Evolutionary conservation across 2,113 vertebrate species (phyloP), one percentile per base, ranked within the genome.

Genomic region (Cavia aperea): DNA sequence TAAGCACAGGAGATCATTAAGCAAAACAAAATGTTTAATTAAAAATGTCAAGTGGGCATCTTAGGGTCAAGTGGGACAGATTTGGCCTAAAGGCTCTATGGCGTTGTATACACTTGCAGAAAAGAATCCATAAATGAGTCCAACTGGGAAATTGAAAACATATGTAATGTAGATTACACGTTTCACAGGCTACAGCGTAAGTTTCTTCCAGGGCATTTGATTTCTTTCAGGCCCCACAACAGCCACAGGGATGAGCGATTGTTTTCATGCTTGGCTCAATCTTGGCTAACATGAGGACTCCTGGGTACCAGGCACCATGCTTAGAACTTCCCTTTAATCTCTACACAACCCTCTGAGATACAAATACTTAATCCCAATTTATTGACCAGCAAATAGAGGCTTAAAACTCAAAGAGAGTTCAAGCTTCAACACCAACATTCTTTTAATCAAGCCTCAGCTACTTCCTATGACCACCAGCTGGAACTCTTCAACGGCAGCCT

Each of bases 11-110:
- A 81, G 78, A 90, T 89, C 90, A 89, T 94, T 94, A 91, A 88
- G 62, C 81, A 66, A 95, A 95, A 93, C 91, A 96, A 94, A 81
- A 92, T 23, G 43, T 49, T 93, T 92, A 65, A 94, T 93, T 93
- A 93, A 81, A 93, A 96, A 94, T 65, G 78, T 94, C 93, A 66
- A 91, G 46, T 56, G 93, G 29, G 65, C n/a, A 60, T 43, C 81
- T 81, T 56, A 73, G 87, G 86, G 85, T 95, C 63, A 86, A 77
- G 63, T 6, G n/a, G 92, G 90, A 90, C 31, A n/a, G 68, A 51
- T 36, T 51, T 62, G 91, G 83, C 79, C 79, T 39, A 51, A 54
- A 86, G 43, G 54, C 81, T 68, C 24, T 33, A 23, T 75, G 31
- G 7, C 62, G 19, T 54, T 91, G 77, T 49, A 65, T 26, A 66